phyloP scores from a whole-genome alignment of 2,113 vertebrate genomes.

The Cochlearius cochlearius region DNA sequence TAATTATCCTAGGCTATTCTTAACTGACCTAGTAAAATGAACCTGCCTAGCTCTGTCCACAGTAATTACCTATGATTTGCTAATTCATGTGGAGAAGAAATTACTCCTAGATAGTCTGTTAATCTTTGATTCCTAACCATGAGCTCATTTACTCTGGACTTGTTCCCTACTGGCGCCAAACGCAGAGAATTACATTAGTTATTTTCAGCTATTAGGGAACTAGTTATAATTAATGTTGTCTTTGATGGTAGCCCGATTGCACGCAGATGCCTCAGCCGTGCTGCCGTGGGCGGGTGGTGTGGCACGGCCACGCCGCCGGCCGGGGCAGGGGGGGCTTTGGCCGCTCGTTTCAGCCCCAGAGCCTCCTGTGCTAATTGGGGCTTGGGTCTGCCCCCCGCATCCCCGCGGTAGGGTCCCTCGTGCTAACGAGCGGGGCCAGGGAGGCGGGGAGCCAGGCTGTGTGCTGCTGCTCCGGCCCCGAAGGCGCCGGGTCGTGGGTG shows the following conservation, averaged over 20 bases:
- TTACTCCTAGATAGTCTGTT: constrained; percentile 55
- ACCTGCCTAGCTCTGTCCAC: constrained; percentile 52
- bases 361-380: neutral
- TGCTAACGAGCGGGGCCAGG: too few relatives aligned
- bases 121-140: constrained; percentile 56
- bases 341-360: neutral
- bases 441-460: too few relatives aligned
- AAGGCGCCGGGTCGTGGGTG: too few relatives aligned
- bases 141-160: constrained; percentile 53
- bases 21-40: constrained; percentile 56
- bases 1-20: constrained; percentile 49
- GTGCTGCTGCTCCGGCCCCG: too few relatives aligned
- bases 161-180: constrained; percentile 43
- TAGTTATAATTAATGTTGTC: constrained; percentile 20
- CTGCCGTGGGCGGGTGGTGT: neutral
- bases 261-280: neutral
- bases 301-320: fast-evolving
- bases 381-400: too few relatives aligned
- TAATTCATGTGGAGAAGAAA: constrained; percentile 62
- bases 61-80: constrained; percentile 52
- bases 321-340: neutral
- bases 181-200: neutral
- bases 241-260: neutral
- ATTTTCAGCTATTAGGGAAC: constrained; percentile 22
- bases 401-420: too few relatives aligned